Evolutionary conservation across 1,140 invertebrate species (phyloP).

Genomic region (Drosophila lowei): DNA sequence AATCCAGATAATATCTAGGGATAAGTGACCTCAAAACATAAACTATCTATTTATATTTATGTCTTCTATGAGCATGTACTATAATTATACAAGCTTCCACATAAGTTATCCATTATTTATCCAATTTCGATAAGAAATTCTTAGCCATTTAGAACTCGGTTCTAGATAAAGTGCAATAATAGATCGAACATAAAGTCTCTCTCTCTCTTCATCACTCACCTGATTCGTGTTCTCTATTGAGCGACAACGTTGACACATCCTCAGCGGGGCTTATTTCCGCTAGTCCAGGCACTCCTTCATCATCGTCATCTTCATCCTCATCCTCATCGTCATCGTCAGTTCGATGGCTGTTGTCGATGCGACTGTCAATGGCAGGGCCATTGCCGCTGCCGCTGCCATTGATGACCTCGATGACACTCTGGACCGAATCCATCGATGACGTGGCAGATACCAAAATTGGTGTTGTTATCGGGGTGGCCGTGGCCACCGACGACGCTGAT

Average conservation of each 20-base stretch:
- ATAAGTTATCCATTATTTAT: background rate
- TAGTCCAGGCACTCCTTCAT: conserved; percentile 8
- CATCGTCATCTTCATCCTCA: conserved; percentile 9
- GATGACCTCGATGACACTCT: conserved; percentile 78
- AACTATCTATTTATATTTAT: no score
- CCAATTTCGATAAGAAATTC: no score
- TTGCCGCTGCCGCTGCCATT: conserved; percentile 49
- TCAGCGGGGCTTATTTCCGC: conserved; percentile 32
- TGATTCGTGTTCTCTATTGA: conserved; percentile 70
- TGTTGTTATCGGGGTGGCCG: conserved; percentile 63
- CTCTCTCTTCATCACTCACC: conserved; percentile 48
- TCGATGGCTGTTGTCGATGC: conserved; percentile 34
- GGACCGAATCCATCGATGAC: conserved; percentile 78
- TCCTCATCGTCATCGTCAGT: conserved; percentile 20
- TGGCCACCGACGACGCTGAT: conserved; percentile 48
- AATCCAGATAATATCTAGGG: no score
- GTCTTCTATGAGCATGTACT: no score
- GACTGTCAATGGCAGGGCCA: conserved; percentile 21
- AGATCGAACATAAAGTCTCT: background rate
- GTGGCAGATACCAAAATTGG: conserved; percentile 76
- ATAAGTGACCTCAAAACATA: no score
- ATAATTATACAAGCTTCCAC: no score
- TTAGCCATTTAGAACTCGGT: background rate
- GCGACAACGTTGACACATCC: conserved; percentile 63
- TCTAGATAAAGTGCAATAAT: no score